Evolutionary conservation across 2,797 vertebrate species (phyloP).

Genomic region (Muscicapa striata): DNA sequence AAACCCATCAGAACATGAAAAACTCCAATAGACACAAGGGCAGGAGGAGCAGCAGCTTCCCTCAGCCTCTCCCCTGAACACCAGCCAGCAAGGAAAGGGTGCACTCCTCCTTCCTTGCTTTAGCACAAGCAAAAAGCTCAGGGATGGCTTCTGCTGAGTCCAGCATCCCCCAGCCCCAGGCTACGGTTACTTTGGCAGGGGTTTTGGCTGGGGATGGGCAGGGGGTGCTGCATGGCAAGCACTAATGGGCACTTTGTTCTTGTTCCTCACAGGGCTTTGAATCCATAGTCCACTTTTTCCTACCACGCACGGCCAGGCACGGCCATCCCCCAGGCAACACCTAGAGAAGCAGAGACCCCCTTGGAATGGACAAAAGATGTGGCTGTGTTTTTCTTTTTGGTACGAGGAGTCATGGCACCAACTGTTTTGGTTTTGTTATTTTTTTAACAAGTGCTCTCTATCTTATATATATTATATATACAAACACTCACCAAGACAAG

Average conservation of each 20-base stretch:
- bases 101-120: neutral
- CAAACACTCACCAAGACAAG: constrained; percentile 79
- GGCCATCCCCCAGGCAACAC: constrained; percentile 48
- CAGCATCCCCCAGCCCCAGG: neutral
- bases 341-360: constrained; percentile 56
- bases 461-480: constrained; percentile 81
- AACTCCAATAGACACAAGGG: neutral
- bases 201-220: neutral
- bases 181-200: neutral
- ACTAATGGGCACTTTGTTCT: constrained; percentile 40
- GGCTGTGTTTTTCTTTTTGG: constrained; percentile 77
- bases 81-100: neutral
- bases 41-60: neutral
- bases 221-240: neutral
- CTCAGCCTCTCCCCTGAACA: neutral
- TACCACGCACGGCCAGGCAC: constrained; percentile 12
- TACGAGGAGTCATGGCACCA: constrained; percentile 86
- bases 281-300: neutral
- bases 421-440: constrained; percentile 74
- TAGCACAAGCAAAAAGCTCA: neutral
- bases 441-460: constrained; percentile 72
- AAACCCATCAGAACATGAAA: neutral
- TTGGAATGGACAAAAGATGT: constrained; percentile 41
- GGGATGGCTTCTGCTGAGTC: neutral
- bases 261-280: constrained; percentile 58